A percentile compares a stretch with the other conserved stretches of the same genome.
Conservation (phyloP, 1,140 invertebrate genomes). For the Heliconius hermathena region DNA sequence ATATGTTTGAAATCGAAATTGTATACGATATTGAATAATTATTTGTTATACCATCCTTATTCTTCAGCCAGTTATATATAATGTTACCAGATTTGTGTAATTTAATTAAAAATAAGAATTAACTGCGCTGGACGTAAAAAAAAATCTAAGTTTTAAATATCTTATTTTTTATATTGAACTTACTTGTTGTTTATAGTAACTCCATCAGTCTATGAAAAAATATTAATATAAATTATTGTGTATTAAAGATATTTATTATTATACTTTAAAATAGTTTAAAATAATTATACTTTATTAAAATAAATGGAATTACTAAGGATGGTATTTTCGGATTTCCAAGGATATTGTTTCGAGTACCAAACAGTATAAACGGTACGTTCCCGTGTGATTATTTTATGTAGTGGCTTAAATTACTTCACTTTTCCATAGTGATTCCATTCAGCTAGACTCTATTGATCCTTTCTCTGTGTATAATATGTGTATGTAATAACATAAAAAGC, state of each 20-base stretch:
- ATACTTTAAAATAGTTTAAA: neutral
- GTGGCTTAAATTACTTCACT: slow-evolving; percentile 24
- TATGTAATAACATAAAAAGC: neutral
- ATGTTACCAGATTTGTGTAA: slow-evolving; percentile 16
- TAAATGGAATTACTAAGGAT: slow-evolving; percentile 74
- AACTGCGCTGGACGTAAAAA: neutral
- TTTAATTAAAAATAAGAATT: neutral
- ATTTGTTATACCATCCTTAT: slow-evolving; percentile 69
- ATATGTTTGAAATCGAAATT: slow-evolving; percentile 63
- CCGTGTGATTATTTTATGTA: slow-evolving; percentile 24
- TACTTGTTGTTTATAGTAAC: no score
- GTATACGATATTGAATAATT: slow-evolving; percentile 58
- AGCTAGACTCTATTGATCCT: slow-evolving; percentile 2
- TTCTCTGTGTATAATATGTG: slow-evolving; percentile 1
- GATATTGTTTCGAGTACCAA: slow-evolving; percentile 23
- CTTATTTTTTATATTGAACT: no score
- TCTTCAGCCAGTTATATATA: slow-evolving; percentile 74
- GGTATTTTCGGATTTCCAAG: slow-evolving; percentile 41
- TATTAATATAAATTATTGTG: neutral
- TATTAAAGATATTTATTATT: neutral
- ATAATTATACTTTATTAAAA: slow-evolving; percentile 22
- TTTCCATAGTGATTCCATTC: slow-evolving; percentile 62
- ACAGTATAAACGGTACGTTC: slow-evolving; percentile 51
- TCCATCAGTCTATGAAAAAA: no score
- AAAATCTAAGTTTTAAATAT: slow-evolving; percentile 14